A percentile compares a stretch with the other conserved stretches of the same genome.
phyloP scores from a whole-genome alignment of 2,797 vertebrate species.

The Cuculus canorus region DNA sequence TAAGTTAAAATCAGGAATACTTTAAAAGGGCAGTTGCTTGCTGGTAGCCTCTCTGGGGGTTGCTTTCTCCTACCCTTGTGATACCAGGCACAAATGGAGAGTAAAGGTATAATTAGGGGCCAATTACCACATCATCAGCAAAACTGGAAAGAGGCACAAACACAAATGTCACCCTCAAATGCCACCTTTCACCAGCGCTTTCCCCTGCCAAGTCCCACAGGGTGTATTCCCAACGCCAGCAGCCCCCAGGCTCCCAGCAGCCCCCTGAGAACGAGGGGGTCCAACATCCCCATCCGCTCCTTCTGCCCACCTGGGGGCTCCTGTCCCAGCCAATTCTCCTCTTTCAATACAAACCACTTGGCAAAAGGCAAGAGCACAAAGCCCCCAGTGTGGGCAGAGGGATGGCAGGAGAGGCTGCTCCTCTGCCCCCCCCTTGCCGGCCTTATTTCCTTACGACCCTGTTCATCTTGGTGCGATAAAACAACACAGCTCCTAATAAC shows the following conservation, averaged over 20 bases:
- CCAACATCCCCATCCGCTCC: neutral
- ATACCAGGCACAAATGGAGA: neutral
- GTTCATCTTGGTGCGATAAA: neutral
- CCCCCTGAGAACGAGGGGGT: neutral
- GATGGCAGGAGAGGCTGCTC: neutral
- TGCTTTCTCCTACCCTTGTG: neutral
- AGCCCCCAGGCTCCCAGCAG: fast-evolving
- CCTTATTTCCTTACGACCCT: neutral
- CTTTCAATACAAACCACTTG: fast-evolving
- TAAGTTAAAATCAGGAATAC: neutral
- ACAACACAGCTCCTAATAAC: neutral
- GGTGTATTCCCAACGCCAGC: neutral
- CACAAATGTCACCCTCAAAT: neutral
- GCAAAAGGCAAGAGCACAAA: neutral
- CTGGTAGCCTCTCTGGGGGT: neutral
- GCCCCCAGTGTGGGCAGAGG: fast-evolving
- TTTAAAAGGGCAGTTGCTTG: neutral
- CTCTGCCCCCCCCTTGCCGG: neutral
- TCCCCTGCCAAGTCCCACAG: fast-evolving
- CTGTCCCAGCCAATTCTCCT: neutral
- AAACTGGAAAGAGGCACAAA: neutral
- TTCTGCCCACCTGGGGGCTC: fast-evolving
- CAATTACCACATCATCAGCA: neutral
- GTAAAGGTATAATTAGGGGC: neutral
- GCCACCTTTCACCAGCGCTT: neutral